Percentiles rank a stretch among this genome's conserved stretches.
phyloP scores from a whole-genome alignment of 2,113 vertebrate species.

The Galemys pyrenaicus region DNA sequence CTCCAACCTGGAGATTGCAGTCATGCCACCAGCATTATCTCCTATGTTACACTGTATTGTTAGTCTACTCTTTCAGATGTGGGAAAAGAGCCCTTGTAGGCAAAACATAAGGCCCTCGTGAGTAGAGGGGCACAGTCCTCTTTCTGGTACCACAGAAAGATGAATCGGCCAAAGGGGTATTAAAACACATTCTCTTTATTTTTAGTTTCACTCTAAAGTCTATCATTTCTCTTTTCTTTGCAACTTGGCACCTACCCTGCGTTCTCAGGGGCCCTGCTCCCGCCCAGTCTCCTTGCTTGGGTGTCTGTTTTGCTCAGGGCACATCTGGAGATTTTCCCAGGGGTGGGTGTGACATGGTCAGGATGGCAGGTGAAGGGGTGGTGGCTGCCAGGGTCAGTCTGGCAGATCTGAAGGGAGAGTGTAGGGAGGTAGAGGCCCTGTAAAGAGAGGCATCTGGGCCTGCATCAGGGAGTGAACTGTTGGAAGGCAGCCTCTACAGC shows the following conservation, averaged over 20 bases:
- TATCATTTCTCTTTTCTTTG: slow-evolving; percentile 63
- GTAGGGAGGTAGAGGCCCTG: slow-evolving; percentile 14
- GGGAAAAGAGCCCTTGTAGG: slow-evolving; percentile 50
- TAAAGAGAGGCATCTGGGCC: slow-evolving; percentile 17
- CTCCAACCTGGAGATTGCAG: slow-evolving; percentile 50
- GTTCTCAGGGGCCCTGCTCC: slow-evolving; percentile 58
- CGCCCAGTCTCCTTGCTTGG: neutral
- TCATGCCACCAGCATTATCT: slow-evolving; percentile 42
- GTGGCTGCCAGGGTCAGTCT: slow-evolving; percentile 46
- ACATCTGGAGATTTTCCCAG: slow-evolving; percentile 71
- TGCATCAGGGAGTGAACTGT: slow-evolving; percentile 2
- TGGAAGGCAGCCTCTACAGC: slow-evolving; percentile 30
- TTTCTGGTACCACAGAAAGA: slow-evolving; percentile 58
- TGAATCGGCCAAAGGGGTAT: slow-evolving; percentile 44
- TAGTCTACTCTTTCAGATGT: slow-evolving; percentile 52
- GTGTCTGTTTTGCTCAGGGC: slow-evolving; percentile 28
- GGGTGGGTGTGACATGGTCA: slow-evolving; percentile 56
- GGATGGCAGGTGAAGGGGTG: slow-evolving; percentile 63
- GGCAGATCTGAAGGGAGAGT: slow-evolving; percentile 1
- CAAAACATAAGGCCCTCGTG: slow-evolving; percentile 64
- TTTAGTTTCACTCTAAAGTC: slow-evolving; percentile 69
- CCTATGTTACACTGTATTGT: neutral
- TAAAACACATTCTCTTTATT: slow-evolving; percentile 67
- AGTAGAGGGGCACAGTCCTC: slow-evolving; percentile 4
- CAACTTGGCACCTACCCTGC: slow-evolving; percentile 62